These are phyloP conservation scores for Petromus typicus DNA, from an alignment of 2,113 vertebrate species.

Conservation along the genomic window DNA sequence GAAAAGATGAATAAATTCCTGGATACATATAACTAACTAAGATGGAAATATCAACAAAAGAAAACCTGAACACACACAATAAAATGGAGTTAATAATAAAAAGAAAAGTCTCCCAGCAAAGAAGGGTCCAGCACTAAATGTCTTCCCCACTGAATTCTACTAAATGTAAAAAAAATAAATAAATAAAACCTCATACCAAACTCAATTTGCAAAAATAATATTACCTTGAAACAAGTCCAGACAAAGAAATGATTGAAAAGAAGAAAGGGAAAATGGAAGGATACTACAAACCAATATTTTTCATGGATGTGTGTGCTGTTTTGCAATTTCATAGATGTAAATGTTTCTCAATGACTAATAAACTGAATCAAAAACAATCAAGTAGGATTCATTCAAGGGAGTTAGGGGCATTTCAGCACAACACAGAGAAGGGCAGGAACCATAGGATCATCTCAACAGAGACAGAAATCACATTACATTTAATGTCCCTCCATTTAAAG, in stretches of 20 bases:
- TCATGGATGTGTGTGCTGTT: not conserved
- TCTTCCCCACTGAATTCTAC: not conserved
- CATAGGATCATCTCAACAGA: not conserved
- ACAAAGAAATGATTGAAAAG: not conserved
- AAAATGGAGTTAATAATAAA: not conserved
- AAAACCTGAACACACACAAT: not conserved
- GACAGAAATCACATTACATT: not conserved
- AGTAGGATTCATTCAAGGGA: not conserved
- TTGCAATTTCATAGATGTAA: too few species aligned
- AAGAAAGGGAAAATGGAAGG: not conserved
- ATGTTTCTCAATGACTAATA: not conserved
- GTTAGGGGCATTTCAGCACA: not conserved
- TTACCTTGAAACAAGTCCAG: not conserved
- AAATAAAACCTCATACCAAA: not conserved
- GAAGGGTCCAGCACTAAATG: not conserved
- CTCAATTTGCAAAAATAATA: not conserved
- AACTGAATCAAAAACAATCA: not conserved
- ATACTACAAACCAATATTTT: not conserved
- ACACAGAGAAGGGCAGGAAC: not conserved
- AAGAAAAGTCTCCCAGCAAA: not conserved
- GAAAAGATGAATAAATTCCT: not conserved
- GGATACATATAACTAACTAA: not conserved
- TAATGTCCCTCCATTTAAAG: not conserved
- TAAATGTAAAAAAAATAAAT: too few species aligned
- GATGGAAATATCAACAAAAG: not conserved